Evolutionary conservation across 2,797 vertebrate genomes (phyloP).

Genomic region (Rhadinocentrus ornatus): DNA sequence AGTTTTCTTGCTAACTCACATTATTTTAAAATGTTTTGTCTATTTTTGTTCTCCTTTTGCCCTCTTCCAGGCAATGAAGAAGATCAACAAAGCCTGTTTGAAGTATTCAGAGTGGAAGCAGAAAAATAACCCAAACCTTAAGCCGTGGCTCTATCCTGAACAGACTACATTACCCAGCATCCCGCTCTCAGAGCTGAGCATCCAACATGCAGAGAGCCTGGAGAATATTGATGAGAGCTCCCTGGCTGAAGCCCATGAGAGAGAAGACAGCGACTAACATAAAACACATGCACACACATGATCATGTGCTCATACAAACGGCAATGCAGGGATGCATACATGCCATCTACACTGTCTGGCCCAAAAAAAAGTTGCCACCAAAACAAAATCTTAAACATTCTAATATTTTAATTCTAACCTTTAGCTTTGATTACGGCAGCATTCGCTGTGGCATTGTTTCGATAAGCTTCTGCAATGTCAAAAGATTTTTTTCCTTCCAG

Average conservation of each 20-base stretch:
- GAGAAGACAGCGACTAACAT: slow-evolving; percentile 84
- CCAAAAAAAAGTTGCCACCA: too few relatives aligned
- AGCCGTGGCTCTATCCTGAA: slow-evolving; percentile 95
- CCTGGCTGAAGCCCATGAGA: slow-evolving; percentile 83
- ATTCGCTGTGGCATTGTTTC: too few relatives aligned
- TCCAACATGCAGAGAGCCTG: slow-evolving; percentile 93
- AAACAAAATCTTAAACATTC: too few relatives aligned
- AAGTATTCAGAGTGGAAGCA: slow-evolving; percentile 95
- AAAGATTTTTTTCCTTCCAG: too few relatives aligned
- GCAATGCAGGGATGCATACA: slow-evolving; percentile 62
- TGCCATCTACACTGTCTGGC: slow-evolving; percentile 33
- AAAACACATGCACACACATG: slow-evolving; percentile 19
- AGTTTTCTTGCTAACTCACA: not conserved
- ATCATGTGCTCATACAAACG: slow-evolving; percentile 27
- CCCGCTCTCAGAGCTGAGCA: slow-evolving; percentile 88
- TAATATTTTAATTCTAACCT: too few relatives aligned
- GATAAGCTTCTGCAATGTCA: too few relatives aligned
- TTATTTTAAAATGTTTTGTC: too few relatives aligned
- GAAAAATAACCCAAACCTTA: slow-evolving; percentile 88
- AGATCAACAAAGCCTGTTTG: slow-evolving; percentile 92
- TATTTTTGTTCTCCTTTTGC: not conserved
- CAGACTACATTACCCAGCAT: slow-evolving; percentile 89
- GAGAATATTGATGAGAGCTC: slow-evolving; percentile 96
- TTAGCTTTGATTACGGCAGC: too few relatives aligned
- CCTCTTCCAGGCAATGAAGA: slow-evolving; percentile 90